Conservation (phyloP, 2,113 vertebrate genomes). For the Scomber colias region DNA sequence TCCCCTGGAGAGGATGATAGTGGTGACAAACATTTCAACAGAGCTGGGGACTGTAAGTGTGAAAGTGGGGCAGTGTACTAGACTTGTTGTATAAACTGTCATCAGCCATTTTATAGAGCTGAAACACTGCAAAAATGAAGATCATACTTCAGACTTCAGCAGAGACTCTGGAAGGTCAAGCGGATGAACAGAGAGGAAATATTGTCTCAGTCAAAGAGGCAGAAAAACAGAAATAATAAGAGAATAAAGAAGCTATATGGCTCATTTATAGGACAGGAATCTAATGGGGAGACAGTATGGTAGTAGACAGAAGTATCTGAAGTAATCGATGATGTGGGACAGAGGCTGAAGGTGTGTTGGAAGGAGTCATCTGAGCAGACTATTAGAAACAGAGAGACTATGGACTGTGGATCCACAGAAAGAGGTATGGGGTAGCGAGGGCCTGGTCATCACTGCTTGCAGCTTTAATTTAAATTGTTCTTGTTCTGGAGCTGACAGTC, state of each 20-base stretch:
- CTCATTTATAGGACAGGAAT: neutral
- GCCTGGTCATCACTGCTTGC: no score
- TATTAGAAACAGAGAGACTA: neutral
- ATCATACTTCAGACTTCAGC: neutral
- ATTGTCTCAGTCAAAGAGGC: neutral
- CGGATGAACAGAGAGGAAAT: neutral
- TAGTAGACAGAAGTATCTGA: neutral
- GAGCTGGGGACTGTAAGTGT: neutral
- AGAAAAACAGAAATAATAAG: neutral
- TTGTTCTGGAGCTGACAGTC: no score
- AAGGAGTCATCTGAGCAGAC: slow-evolving; percentile 4
- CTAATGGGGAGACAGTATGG: neutral
- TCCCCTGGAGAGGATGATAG: neutral
- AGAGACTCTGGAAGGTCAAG: neutral
- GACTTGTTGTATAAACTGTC: neutral
- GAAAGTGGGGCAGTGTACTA: neutral
- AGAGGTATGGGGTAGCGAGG: neutral
- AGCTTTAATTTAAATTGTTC: no score
- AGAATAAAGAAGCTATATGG: neutral
- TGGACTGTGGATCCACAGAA: neutral
- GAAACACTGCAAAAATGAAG: neutral
- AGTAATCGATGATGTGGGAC: neutral
- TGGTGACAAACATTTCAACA: neutral
- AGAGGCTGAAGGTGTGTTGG: neutral
- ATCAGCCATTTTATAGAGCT: neutral